Evolutionary conservation across 2,113 vertebrate species (phyloP), one percentile per base, ranked within the genome.

Genomic region (Chlorodrepanis virens): DNA sequence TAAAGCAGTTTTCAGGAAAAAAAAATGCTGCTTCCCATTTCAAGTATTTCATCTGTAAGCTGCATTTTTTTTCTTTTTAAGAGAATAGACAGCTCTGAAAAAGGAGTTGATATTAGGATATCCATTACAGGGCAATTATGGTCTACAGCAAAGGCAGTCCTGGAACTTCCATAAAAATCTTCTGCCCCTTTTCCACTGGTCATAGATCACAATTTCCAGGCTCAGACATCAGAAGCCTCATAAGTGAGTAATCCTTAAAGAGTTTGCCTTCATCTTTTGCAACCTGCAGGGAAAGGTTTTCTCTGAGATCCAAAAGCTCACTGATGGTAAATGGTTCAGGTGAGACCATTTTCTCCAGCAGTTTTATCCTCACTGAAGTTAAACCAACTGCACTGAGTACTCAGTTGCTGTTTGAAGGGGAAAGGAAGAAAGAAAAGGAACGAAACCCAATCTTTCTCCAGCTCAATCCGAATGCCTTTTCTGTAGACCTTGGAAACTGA

Each of bases 211-310:
- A 92, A 93, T 96, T 96, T 93, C 89, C 83, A 92, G 60, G 77
- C 90, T 93, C 33, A 96, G 49, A 92, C 90, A 96, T 96, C 94
- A 96, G 88, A 97, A 83, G 65, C 23, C 69, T 87, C 72, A 61
- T 94, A 94, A 93, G 83, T 90, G 88, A 95, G 76, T 87, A 90
- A 96, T 93, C 92, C 94, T 92, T 96, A 92, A 94, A 96, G 86
- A 93, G 92, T 84, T 71, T 84, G 76, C 93, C 92, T 96, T 96
- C 86, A 94, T 96, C 96, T 94, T 92, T 97, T 72, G 72, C 92
- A 93, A 65, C 96, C 96, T 83, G 94, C 96, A 79, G 94, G 88
- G 96, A 95, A 92, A 96, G 94, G 88, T 89, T 79, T 96, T 97
- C 92, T 90, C 76, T 82, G 93, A 95, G 93, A 97, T 96, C 88